phyloP scores from a whole-genome alignment of 2,113 vertebrate species.

The Tragulus kanchil region DNA sequence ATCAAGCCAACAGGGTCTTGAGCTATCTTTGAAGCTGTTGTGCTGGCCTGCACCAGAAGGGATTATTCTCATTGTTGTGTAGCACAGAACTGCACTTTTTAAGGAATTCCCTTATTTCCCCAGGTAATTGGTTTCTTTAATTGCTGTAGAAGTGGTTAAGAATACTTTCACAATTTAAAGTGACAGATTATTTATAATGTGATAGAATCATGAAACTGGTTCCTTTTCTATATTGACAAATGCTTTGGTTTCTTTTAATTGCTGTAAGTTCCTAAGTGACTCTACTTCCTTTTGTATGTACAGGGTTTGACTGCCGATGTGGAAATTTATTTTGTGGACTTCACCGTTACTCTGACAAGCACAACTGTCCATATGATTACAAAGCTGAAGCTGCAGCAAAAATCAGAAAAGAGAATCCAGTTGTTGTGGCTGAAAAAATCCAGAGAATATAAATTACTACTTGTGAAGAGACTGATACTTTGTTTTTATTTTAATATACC shows the following conservation, averaged over 20 bases:
- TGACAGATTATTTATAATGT: not conserved
- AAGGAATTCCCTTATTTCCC: no score
- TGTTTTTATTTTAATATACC: constrained; percentile 90
- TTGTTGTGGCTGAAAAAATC: constrained; percentile 99
- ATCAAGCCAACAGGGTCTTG: constrained; percentile 47
- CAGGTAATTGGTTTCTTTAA: no score
- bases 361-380: constrained; percentile 99
- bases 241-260: constrained; percentile 22
- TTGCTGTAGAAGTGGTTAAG: not conserved
- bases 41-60: no score
- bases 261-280: constrained; percentile 64
- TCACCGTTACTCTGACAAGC: constrained; percentile 99
- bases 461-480: constrained; percentile 90
- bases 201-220: not conserved
- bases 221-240: constrained; percentile 52
- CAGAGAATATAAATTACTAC: constrained; percentile 97
- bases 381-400: constrained; percentile 98
- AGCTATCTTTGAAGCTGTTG: no score
- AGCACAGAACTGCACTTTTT: constrained; percentile 72
- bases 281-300: constrained; percentile 68
- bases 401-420: constrained; percentile 99
- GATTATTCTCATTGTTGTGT: no score
- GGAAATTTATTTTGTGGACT: constrained; percentile 99
- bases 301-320: constrained; percentile 98
- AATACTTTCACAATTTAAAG: not conserved